A percentile compares a stretch with the other conserved stretches of the same genome.
Conservation (phyloP, 2,113 vertebrate genomes). For the Ctenodactylus gundi region DNA sequence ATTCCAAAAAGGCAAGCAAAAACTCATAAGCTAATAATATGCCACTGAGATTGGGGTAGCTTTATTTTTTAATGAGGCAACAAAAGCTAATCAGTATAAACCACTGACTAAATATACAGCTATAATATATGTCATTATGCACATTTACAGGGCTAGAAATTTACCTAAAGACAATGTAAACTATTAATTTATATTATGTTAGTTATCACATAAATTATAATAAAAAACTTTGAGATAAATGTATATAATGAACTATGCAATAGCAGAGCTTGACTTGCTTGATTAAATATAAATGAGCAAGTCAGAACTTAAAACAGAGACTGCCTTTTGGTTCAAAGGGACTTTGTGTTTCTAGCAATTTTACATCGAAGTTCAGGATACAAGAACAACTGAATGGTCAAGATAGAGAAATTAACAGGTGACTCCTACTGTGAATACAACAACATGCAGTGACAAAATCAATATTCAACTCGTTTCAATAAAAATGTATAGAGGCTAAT, state of each 20-base stretch:
- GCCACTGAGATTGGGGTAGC: not conserved
- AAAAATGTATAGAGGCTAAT: not conserved
- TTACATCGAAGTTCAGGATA: not conserved
- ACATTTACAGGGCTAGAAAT: not conserved
- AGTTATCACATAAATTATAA: not conserved
- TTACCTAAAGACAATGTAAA: not conserved
- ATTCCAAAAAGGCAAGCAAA: not conserved
- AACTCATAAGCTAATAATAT: not conserved
- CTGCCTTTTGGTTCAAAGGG: not conserved
- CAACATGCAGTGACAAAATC: not conserved
- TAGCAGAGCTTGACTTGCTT: not conserved
- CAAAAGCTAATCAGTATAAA: not conserved
- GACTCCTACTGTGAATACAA: not conserved
- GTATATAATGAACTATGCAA: not conserved
- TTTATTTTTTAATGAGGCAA: not conserved
- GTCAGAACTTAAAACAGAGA: constrained; percentile 25
- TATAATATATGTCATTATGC: not conserved
- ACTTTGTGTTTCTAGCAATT: constrained; percentile 33
- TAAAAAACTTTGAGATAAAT: constrained; percentile 10
- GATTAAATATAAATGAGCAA: constrained; percentile 13
- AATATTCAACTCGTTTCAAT: not conserved
- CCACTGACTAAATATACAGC: not conserved
- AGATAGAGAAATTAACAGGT: not conserved
- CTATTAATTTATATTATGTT: not conserved
- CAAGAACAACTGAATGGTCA: not conserved